Percentiles rank a stretch among this genome's conserved stretches.
phyloP scores from a whole-genome alignment of 2,888 invertebrate species.

The Melanotus villosus region DNA sequence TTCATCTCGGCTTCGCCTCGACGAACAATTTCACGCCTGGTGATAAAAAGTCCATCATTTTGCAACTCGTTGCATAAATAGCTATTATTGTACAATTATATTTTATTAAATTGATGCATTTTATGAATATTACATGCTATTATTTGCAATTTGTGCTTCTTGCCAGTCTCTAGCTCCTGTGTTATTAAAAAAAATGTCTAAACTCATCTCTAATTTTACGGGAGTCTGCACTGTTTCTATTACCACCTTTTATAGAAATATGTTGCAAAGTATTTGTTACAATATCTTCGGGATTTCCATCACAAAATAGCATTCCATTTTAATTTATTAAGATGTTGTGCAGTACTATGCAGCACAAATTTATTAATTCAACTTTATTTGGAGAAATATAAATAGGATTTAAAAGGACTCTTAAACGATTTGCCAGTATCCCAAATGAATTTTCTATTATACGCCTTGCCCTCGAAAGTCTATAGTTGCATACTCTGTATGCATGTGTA shows the following conservation, averaged over 20 bases:
- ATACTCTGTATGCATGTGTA: no score
- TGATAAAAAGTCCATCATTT: no score
- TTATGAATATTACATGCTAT: neutral
- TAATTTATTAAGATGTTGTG: constrained; percentile 43
- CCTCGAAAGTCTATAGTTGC: no score
- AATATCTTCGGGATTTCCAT: neutral
- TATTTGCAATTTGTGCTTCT: neutral
- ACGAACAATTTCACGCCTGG: no score
- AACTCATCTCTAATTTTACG: neutral
- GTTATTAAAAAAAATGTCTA: neutral
- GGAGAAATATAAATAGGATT: no score
- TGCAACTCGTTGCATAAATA: no score
- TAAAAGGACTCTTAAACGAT: no score
- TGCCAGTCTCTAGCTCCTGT: neutral
- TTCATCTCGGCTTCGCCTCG: no score
- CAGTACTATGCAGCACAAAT: constrained; percentile 39
- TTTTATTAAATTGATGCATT: neutral
- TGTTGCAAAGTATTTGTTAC: neutral
- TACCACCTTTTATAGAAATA: neutral
- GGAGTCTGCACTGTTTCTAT: neutral
- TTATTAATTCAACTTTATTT: constrained; percentile 39
- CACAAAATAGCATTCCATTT: neutral
- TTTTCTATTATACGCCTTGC: no score
- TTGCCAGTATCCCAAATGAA: no score
- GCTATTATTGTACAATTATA: neutral